These are phyloP conservation scores for Cephus spinipes DNA, from an alignment of 2,888 invertebrate genomes.

Conservation along the genomic window DNA sequence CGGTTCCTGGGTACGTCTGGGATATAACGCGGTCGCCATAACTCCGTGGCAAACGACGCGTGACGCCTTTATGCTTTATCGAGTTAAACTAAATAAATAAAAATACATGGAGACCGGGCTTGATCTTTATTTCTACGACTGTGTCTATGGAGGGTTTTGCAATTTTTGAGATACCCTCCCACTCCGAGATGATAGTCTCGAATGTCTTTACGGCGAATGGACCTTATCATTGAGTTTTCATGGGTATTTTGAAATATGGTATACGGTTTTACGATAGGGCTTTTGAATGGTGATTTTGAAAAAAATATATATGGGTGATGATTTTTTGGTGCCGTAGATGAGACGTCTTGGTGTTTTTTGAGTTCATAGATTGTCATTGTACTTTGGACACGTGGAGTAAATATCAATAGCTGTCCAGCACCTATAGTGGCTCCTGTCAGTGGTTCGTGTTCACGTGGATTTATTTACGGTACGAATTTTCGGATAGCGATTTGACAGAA, in stretches of 20 bases:
- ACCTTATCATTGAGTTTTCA: too few relatives aligned
- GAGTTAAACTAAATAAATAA: conserved; percentile 50
- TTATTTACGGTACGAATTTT: too few relatives aligned
- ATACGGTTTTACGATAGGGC: too few relatives aligned
- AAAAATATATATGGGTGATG: too few relatives aligned
- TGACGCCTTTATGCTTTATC: conserved; percentile 46
- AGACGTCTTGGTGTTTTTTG: too few relatives aligned
- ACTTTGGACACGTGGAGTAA: neutral
- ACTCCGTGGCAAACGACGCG: conserved; percentile 49
- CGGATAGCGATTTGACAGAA: too few relatives aligned
- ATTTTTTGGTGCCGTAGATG: too few relatives aligned
- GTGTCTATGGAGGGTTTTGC: neutral
- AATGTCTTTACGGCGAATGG: too few relatives aligned
- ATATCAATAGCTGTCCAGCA: neutral
- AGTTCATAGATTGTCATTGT: neutral
- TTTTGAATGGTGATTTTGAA: too few relatives aligned
- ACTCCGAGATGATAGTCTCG: too few relatives aligned
- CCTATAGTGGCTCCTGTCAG: neutral
- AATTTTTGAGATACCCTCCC: neutral
- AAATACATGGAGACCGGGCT: conserved; percentile 13
- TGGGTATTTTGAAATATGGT: too few relatives aligned
- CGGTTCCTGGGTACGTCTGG: conserved; percentile 37
- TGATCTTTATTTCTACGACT: conserved; percentile 10
- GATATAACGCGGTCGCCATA: conserved; percentile 38
- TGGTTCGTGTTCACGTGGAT: neutral